Evolutionary conservation across 1,140 invertebrate species (phyloP).

Genomic region (Pseudachorutes palmiensis): DNA sequence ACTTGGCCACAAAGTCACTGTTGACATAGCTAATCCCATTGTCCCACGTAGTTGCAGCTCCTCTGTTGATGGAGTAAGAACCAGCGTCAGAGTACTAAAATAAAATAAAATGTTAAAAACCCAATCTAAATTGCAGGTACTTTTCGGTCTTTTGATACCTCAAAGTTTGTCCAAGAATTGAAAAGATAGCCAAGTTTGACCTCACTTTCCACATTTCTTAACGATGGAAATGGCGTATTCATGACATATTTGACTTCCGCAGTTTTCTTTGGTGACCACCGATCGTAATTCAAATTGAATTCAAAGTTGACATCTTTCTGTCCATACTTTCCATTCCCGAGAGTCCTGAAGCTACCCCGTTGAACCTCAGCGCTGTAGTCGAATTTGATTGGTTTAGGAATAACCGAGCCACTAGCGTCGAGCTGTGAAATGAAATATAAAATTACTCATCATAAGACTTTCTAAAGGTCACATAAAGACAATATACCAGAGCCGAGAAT

Average conservation of each 20-base stretch:
- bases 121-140: neutral
- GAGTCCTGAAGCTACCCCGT: neutral
- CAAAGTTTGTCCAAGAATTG: conserved; percentile 31
- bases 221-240: conserved; percentile 16
- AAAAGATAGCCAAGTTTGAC: conserved; percentile 15
- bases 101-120: neutral
- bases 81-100: conserved; percentile 18
- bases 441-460: conserved; percentile 1
- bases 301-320: conserved; percentile 10
- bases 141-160: conserved; percentile 16
- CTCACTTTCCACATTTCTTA: conserved; percentile 14
- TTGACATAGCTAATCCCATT: neutral
- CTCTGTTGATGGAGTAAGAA: conserved; percentile 10
- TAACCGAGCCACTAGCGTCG: conserved; percentile 14
- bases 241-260: conserved; percentile 24
- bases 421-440: conserved; percentile 17
- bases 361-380: conserved; percentile 19
- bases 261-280: conserved; percentile 18
- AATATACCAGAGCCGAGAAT: conserved; percentile 18
- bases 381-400: conserved; percentile 12
- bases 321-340: conserved; percentile 13
- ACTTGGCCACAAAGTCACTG: conserved; percentile 16
- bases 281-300: conserved; percentile 21
- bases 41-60: conserved; percentile 9
- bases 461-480: neutral